phyloP scores from a whole-genome alignment of 2,797 vertebrate genomes.

The Nyctalus aviator region DNA sequence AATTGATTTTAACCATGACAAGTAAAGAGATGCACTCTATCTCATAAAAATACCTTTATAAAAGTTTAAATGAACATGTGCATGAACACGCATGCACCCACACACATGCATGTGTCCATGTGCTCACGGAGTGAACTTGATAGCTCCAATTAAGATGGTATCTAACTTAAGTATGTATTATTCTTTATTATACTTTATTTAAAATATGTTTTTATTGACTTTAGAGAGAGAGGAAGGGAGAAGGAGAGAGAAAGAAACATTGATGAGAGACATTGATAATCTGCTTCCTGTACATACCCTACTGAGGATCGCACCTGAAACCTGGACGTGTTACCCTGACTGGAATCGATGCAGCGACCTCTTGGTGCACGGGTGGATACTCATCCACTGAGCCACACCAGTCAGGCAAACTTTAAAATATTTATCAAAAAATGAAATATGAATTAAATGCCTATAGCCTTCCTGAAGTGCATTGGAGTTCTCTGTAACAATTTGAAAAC shows the following conservation, averaged over 20 bases:
- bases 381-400: not conserved
- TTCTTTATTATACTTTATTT: not conserved
- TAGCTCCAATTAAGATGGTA: not conserved
- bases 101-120: fast-evolving
- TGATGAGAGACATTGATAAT: too few species aligned
- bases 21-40: not conserved
- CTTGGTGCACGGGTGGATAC: too few species aligned
- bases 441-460: not conserved
- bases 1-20: constrained; percentile 29
- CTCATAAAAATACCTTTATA: not conserved
- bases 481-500: constrained; percentile 8
- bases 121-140: not conserved
- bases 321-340: too few species aligned
- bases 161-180: not conserved
- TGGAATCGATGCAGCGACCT: too few species aligned
- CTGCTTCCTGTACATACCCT: too few species aligned
- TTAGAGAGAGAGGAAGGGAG: too few species aligned
- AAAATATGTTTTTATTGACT: too few species aligned
- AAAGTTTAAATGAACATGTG: not conserved
- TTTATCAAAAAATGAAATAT: constrained; percentile 45
- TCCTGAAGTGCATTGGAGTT: not conserved
- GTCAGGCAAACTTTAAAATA: not conserved
- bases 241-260: too few species aligned
- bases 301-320: too few species aligned
- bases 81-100: fast-evolving